A percentile compares a stretch with the other conserved stretches of the same genome.
Conservation (phyloP, 2,113 vertebrate genomes). For the Hystrix brachyura region DNA sequence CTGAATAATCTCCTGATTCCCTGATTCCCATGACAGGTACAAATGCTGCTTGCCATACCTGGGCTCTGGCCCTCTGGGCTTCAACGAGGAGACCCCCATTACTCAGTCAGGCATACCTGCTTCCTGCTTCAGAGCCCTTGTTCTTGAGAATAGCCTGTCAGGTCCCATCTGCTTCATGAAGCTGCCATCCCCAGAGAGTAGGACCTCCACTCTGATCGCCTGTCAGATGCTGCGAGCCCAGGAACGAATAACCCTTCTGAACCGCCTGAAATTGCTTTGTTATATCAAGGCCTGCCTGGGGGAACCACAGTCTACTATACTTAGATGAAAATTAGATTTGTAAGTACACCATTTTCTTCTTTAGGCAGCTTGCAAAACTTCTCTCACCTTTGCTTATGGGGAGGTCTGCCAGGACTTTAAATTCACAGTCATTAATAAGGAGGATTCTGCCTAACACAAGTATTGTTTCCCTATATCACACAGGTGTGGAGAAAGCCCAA, state of each 20-base stretch:
- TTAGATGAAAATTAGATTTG: constrained; percentile 89
- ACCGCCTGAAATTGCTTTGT: constrained; percentile 90
- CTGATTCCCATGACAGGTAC: constrained; percentile 53
- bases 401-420: constrained; percentile 66
- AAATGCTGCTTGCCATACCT: constrained; percentile 76
- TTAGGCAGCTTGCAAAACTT: constrained; percentile 72
- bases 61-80: constrained; percentile 72
- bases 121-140: constrained; percentile 86
- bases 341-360: constrained; percentile 85
- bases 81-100: constrained; percentile 76
- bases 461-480: constrained; percentile 69
- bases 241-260: constrained; percentile 88
- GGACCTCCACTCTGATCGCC: constrained; percentile 84
- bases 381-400: constrained; percentile 66
- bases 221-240: constrained; percentile 86
- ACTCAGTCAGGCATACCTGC: constrained; percentile 79
- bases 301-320: constrained; percentile 86
- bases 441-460: constrained; percentile 59
- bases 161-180: constrained; percentile 88
- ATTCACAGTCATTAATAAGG: constrained; percentile 80
- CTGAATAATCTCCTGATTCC: constrained; percentile 71
- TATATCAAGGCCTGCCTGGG: constrained; percentile 87
- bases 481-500: constrained; percentile 61
- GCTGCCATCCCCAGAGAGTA: constrained; percentile 84
- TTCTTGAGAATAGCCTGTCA: constrained; percentile 89